Conservation (phyloP, 2,888 invertebrate genomes). For the Chelonus formosanus region DNA sequence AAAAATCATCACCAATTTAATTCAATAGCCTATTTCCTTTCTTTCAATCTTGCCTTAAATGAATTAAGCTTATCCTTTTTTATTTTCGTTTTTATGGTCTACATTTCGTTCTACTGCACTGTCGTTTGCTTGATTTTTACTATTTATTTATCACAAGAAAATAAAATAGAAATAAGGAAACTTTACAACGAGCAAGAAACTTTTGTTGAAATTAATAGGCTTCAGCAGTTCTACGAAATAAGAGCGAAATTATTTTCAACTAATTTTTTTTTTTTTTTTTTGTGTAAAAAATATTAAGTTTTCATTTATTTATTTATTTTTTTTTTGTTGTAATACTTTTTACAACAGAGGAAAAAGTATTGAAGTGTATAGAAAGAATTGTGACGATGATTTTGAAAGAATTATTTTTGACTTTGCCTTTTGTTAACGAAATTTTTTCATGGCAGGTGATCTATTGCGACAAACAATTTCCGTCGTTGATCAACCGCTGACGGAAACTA, state of each 20-base stretch:
- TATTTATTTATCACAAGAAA: no score
- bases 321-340: no score
- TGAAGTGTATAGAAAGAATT: no score
- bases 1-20: conserved; percentile 37
- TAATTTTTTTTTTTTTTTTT: no score
- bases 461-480: conserved; percentile 21
- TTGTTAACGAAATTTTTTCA: conserved; percentile 27
- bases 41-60: conserved; percentile 39
- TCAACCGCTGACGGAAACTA: conserved; percentile 14
- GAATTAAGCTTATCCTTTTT: conserved; percentile 35
- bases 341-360: no score
- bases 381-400: no score
- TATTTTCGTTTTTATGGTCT: conserved; percentile 25
- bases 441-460: conserved; percentile 9
- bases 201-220: conserved; percentile 37
- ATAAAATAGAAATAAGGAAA: not conserved
- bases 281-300: no score
- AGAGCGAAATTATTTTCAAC: no score
- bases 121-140: conserved; percentile 12
- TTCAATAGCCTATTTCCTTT: conserved; percentile 28
- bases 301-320: no score
- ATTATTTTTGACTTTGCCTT: conserved; percentile 27
- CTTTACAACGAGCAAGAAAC: not conserved
- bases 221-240: no score
- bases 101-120: conserved; percentile 9